phyloP scores from a whole-genome alignment of 2,888 invertebrate species.

The Patella caerulea region DNA sequence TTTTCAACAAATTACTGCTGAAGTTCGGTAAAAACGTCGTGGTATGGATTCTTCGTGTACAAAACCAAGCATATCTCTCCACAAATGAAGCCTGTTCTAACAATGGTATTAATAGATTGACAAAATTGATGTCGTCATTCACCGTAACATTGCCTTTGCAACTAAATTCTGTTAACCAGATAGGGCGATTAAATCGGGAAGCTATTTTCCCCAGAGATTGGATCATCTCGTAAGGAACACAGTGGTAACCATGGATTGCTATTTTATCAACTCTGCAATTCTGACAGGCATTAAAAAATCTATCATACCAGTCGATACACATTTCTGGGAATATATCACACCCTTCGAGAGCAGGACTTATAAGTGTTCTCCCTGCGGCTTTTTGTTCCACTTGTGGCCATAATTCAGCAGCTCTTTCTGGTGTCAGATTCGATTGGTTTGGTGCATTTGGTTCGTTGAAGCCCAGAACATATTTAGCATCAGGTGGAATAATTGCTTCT shows the following conservation, averaged over 20 bases:
- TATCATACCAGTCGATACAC: conserved; percentile 16
- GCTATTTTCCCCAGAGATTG: conserved; percentile 18
- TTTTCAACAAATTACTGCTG: conserved; percentile 36
- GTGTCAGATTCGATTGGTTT: conserved; percentile 43
- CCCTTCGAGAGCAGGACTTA: conserved; percentile 17
- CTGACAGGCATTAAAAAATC: conserved; percentile 14
- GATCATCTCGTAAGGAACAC: conserved; percentile 10
- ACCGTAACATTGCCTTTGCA: conserved; percentile 19
- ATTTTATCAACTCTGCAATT: conserved; percentile 13
- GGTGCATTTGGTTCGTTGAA: conserved; percentile 52
- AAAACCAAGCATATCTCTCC: conserved; percentile 33
- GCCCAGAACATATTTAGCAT: conserved; percentile 39
- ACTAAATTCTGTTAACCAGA: conserved; percentile 37
- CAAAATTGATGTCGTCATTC: conserved; percentile 22
- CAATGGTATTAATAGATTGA: conserved; percentile 27
- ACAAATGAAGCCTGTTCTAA: conserved; percentile 33
- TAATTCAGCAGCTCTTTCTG: conserved; percentile 39
- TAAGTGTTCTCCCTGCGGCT: neutral
- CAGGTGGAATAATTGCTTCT: conserved; percentile 19
- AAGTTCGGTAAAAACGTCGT: conserved; percentile 15
- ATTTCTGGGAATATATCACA: neutral
- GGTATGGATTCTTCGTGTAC: conserved; percentile 18
- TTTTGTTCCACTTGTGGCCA: conserved; percentile 42
- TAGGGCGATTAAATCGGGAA: conserved; percentile 25
- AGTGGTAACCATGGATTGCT: conserved; percentile 19